Evolutionary conservation across 2,888 invertebrate species (phyloP), one percentile per base, ranked within the genome.

Genomic region (Xylocampa areola): DNA sequence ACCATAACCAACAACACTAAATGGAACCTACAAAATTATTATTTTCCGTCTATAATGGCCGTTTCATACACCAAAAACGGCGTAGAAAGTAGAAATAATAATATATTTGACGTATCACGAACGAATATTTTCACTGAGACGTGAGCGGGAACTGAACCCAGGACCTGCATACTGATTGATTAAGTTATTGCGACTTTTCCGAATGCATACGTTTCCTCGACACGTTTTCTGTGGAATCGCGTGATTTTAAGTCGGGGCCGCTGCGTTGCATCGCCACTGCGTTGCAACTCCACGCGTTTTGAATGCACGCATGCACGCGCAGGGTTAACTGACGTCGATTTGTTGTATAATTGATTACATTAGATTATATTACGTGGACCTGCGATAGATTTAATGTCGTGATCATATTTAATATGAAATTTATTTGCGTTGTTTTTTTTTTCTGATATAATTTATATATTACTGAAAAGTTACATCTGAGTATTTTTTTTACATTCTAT

Each of bases 41-140:
- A 78, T 82, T 87, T 86, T 80, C 72, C 67, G 68, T 78, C 73
- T 77, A 78, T 81, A 84, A 84, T 78, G 74, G 68, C 68, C 73
- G 71, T 78, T 84, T 64, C 61, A 62, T 68, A 76, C 68, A 76
- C 84, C 89, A 64, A 87, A 90, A 89, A 85, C 73, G 88, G 88
- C 66, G 76, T 87, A 90, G 92, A 92, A 93, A 93, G 92, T 85
- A 73, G 60, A 69, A 75, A 81, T 85, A 85, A 85, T 88, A 89
- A 81, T 80, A 85, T 79, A 85, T 86, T 87, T 85, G 84, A 85
- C 76, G 77, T 81, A 77, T 80, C 83, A 84, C 82, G 80, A 82
- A 81, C 81, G 83, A 82, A 86, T 85, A 89, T 91, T 90, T 89
- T 88, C 84, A 85, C 84, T 64, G 75, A 77, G 76, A 90, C 91